Percentiles rank a stretch among this genome's conserved stretches.
These are phyloP conservation scores for Platysternon megacephalum DNA, from an alignment of 2,113 vertebrate genomes.

Conservation along the genomic window DNA sequence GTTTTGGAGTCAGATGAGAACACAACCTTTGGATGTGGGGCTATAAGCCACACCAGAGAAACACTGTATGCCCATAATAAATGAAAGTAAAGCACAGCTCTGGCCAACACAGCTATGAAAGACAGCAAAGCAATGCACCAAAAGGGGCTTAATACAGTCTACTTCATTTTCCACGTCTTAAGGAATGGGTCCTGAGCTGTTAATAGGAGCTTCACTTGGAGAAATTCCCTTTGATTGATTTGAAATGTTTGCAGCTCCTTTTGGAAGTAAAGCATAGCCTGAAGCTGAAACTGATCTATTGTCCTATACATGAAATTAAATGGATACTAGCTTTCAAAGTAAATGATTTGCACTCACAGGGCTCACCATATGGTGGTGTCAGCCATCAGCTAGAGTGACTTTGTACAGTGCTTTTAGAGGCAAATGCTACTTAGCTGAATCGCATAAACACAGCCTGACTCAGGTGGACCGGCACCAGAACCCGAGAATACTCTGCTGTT, in stretches of 20 bases:
- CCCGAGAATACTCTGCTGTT: constrained; percentile 43
- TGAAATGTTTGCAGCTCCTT: constrained; percentile 67
- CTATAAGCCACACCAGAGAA: background rate
- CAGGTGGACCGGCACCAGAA: constrained; percentile 31
- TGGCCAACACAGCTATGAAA: background rate
- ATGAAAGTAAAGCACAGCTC: background rate
- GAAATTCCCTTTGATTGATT: constrained; percentile 74
- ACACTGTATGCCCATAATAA: background rate
- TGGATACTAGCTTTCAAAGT: constrained; percentile 52
- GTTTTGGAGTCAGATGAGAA: background rate
- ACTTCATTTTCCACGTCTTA: constrained; percentile 37
- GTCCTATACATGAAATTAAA: constrained; percentile 76
- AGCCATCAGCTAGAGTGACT: constrained; percentile 16
- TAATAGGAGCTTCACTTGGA: constrained; percentile 66
- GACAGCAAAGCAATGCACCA: background rate
- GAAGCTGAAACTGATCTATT: constrained; percentile 70
- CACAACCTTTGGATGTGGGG: too few relatives aligned
- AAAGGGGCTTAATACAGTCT: background rate
- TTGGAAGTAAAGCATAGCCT: constrained; percentile 60
- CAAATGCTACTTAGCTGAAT: constrained; percentile 48
- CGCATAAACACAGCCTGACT: background rate
- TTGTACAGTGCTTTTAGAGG: constrained; percentile 15
- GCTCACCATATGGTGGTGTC: constrained; percentile 41
- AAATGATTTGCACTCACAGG: constrained; percentile 44
- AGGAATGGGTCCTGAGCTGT: constrained; percentile 37